Evolutionary conservation across 2,113 vertebrate species (phyloP), one percentile per base, ranked within the genome.

Genomic region (Periophthalmodon schlosseri): DNA sequence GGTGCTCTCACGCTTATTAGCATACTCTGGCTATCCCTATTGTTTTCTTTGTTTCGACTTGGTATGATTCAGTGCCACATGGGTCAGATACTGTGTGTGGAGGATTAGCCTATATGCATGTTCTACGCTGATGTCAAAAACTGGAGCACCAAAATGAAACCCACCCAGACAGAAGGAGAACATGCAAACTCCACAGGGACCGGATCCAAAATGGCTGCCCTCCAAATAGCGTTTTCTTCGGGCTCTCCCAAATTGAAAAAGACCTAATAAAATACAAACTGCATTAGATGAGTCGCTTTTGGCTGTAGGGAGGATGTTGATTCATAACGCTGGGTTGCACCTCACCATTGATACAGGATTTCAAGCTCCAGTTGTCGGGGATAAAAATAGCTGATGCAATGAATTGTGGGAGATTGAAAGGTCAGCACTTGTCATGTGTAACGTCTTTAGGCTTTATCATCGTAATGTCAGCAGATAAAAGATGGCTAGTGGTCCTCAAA

Each of bases 331-430:
- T 68, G 66, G 61, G 64, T 72, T 75, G 73, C 71, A 83, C 69
- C 63, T 84, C 46, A 74, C 85, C 85, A 91, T 91, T 91, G 80
- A 93, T 90, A 88, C 79, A 84, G 63, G 70, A 87, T 90, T 91
- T 87, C 76, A 91, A 86, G 89, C 84, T 70, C 82, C 89, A 88
- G 81, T 88, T 86, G 84, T 78, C 79, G 2, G 1, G 67, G 87
- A 88, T 91, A 91, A 91, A 93, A 91, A 93, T 83, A 90, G 77
- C 79, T 11, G 14, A 70, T 14, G 73, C 65, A 72, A 28, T 77
- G 84, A 86, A 85, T 87, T 81, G 81, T 81, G 74, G 73, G 76
- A 79, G 56, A 89, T 67, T 79, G 75, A 89, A 90, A 92, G 82
- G 88, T 90, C 91, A 92, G 82, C 68, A 73, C 78, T 89, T 83